These are phyloP conservation scores for Lordiphosa clarofinis DNA, from an alignment of 1,140 invertebrate genomes.

Conservation along the genomic window DNA sequence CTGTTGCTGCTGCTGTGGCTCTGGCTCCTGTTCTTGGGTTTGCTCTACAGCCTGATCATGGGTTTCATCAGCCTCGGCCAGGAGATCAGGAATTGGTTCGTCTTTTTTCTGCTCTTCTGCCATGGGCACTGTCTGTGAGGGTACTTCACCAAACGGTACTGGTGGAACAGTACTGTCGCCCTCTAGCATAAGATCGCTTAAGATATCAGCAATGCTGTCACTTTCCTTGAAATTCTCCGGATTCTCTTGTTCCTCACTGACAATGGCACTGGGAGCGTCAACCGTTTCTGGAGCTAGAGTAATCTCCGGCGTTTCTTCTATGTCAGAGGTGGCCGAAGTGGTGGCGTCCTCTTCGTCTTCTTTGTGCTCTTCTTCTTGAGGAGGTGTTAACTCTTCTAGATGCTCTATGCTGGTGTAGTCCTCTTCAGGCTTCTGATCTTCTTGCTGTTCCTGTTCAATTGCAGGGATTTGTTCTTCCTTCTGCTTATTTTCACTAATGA, in stretches of 20 bases:
- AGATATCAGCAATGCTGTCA: conserved; percentile 67
- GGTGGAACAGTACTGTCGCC: conserved; percentile 63
- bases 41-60: conserved; percentile 30
- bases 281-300: conserved; percentile 27
- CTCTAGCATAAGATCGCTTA: conserved; percentile 68
- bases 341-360: conserved; percentile 3
- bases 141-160: conserved; percentile 57
- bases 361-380: not conserved
- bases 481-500: not conserved
- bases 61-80: conserved; percentile 49
- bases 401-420: conserved; percentile 47
- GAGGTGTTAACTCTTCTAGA: conserved; percentile 13
- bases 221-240: conserved; percentile 68
- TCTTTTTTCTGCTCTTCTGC: conserved; percentile 29
- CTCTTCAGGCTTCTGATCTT: conserved; percentile 10
- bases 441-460: not conserved
- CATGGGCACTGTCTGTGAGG: conserved; percentile 49
- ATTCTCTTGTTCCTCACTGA: conserved; percentile 36
- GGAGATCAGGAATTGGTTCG: conserved; percentile 48
- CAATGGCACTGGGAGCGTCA: conserved; percentile 43
- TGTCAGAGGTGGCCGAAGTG: conserved; percentile 10
- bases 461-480: not conserved
- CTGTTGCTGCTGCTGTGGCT: too few species aligned
- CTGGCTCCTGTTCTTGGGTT: too few species aligned
- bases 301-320: conserved; percentile 15